Base-by-base conservation (phyloP, 2,888 invertebrate species). In the Mimumesa dahlbomi region DNA sequence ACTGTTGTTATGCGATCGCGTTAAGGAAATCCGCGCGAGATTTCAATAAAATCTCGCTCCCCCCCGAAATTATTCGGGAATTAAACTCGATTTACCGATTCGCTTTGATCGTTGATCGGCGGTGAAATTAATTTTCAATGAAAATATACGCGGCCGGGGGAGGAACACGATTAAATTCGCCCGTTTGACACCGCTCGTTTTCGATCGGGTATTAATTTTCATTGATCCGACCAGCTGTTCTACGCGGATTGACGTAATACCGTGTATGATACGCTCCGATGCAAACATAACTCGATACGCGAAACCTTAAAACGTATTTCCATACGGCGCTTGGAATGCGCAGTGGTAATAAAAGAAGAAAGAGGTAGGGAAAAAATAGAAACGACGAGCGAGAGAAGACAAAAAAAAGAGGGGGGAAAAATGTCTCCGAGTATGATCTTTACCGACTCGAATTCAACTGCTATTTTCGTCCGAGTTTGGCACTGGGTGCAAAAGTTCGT, bases 391-490 rank as follows among this genome's bases (percentile, higher is more conserved):
- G n/a, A n/a, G n/a, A n/a, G n/a, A n/a, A n/a, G n/a, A n/a, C n/a
- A n/a, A n/a, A n/a, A n/a, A n/a, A n/a, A n/a, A n/a, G n/a, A n/a
- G n/a, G n/a, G 18, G 43, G n/a, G 22, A 14, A 22, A 13, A 38
- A 22, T 19, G 45, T 6, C 19, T 2, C 34, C 25, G 22, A 48
- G 54, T 38, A 14, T 19, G 52, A 61, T 68, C 50, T 34, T 63
- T 40, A 38, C 40, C 22, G 46, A 25, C 21, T 14, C 29, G 18
- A 21, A 38, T 6, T 4, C 4, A 40, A 31, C 46, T 52, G 71
- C 64, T 77, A 77, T 80, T 80, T 81, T 65, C 52, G 66, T 38
- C 45, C 40, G 53, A 62, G 58, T 69, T 61, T 53, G 66, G 65
- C 50, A 52, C 34, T 21, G 48, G 43, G 34, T 25, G 46, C 38